A percentile compares a stretch with the other conserved stretches of the same genome.
Evolutionary conservation across 2,888 invertebrate species (phyloP).

Genomic region (Helicoverpa assulta): DNA sequence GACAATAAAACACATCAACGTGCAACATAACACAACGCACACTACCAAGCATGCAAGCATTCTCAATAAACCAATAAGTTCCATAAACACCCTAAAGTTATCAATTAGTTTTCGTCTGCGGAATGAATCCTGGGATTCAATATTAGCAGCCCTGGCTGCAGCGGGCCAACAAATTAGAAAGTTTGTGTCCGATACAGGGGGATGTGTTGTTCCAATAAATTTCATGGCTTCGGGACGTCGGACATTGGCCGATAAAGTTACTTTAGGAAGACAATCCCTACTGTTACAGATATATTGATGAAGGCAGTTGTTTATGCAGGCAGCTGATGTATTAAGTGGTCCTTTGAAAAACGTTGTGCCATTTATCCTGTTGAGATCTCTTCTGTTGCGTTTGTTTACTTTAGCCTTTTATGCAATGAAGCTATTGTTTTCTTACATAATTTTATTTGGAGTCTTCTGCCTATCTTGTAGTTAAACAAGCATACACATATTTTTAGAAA

Average conservation of each 20-base stretch:
- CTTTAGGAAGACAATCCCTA: slow-evolving; percentile 48
- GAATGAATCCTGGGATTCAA: slow-evolving; percentile 34
- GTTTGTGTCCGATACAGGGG: slow-evolving; percentile 69
- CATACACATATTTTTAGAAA: no score
- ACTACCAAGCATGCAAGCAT: slow-evolving; percentile 1
- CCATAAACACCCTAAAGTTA: slow-evolving; percentile 38
- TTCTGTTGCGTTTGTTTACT: background rate
- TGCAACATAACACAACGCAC: background rate
- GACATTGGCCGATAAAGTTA: slow-evolving; percentile 60
- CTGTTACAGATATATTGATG: slow-evolving; percentile 49
- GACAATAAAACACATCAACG: background rate
- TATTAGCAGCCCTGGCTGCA: slow-evolving; percentile 52
- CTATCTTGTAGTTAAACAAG: no score
- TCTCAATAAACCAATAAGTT: slow-evolving; percentile 31
- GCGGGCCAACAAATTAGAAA: slow-evolving; percentile 80
- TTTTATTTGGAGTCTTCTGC: no score
- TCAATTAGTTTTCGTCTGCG: slow-evolving; percentile 40
- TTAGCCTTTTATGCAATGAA: no score
- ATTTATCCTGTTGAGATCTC: background rate
- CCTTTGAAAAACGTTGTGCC: background rate
- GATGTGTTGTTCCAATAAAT: slow-evolving; percentile 72
- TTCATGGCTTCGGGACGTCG: slow-evolving; percentile 57
- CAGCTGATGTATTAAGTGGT: slow-evolving; percentile 14
- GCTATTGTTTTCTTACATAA: no score
- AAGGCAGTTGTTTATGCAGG: slow-evolving; percentile 9